These are phyloP conservation scores for Elmis aenea DNA, from an alignment of 2,888 invertebrate species.

Conservation along the genomic window DNA sequence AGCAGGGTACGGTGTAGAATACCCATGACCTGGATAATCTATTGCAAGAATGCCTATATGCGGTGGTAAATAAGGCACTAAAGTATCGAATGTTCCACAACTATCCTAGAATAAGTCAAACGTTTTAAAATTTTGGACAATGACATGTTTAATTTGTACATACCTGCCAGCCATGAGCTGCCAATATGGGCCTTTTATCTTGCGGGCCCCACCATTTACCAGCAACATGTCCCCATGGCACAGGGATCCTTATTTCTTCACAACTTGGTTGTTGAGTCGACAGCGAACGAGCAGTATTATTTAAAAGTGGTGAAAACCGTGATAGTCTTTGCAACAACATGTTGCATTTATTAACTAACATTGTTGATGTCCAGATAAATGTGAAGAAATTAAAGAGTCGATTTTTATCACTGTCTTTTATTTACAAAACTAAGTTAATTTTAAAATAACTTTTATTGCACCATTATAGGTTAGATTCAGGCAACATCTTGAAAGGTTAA, in stretches of 20 bases:
- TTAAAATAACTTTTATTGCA: too few relatives aligned
- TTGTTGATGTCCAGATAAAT: too few relatives aligned
- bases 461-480: too few relatives aligned
- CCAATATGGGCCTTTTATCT: slow-evolving; percentile 59
- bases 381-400: neutral
- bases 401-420: neutral
- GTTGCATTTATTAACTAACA: too few relatives aligned
- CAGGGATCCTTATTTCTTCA: slow-evolving; percentile 61
- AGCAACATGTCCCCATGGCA: slow-evolving; percentile 63
- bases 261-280: too few relatives aligned
- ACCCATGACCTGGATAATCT: slow-evolving; percentile 68
- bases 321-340: too few relatives aligned
- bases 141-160: slow-evolving; percentile 5
- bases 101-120: slow-evolving; percentile 53
- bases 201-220: slow-evolving; percentile 67
- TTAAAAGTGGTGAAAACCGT: too few relatives aligned
- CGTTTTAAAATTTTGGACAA: neutral
- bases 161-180: slow-evolving; percentile 68
- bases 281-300: too few relatives aligned
- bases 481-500: too few relatives aligned
- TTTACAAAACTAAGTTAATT: too few relatives aligned
- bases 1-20: slow-evolving; percentile 61
- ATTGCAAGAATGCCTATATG: slow-evolving; percentile 53
- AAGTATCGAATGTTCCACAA: slow-evolving; percentile 66
- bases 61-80: slow-evolving; percentile 57